phyloP scores from a whole-genome alignment of 2,888 invertebrate genomes.

The Trichopria drosophilae region DNA sequence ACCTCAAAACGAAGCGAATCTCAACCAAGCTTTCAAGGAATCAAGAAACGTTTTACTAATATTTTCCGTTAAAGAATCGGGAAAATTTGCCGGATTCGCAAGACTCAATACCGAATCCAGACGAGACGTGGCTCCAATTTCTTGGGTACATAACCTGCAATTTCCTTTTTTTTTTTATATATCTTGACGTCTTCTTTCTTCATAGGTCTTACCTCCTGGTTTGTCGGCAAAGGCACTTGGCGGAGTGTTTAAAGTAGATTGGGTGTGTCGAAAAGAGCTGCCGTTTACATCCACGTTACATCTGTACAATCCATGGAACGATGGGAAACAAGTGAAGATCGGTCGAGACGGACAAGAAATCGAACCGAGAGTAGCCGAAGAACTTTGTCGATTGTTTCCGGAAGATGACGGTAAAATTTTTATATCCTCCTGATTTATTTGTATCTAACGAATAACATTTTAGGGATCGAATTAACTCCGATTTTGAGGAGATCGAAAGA shows the following conservation, averaged over 20 bases:
- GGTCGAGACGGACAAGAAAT: slow-evolving; percentile 99
- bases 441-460: neutral
- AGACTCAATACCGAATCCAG: slow-evolving; percentile 85
- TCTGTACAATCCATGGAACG: slow-evolving; percentile 97
- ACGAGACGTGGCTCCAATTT: slow-evolving; percentile 84
- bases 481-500: slow-evolving; percentile 85
- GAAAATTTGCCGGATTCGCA: slow-evolving; percentile 93
- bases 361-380: slow-evolving; percentile 92
- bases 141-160: slow-evolving; percentile 71
- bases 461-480: slow-evolving; percentile 79
- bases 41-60: slow-evolving; percentile 91
- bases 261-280: slow-evolving; percentile 94
- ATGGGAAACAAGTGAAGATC: slow-evolving; percentile 97
- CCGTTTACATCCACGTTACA: slow-evolving; percentile 91
- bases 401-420: slow-evolving; percentile 75
- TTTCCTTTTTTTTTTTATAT: slow-evolving; percentile 3
- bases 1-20: slow-evolving; percentile 93
- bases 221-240: slow-evolving; percentile 90
- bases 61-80: slow-evolving; percentile 98
- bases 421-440: neutral
- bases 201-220: slow-evolving; percentile 79
- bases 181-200: slow-evolving; percentile 9
- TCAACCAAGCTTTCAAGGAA: slow-evolving; percentile 92
- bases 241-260: slow-evolving; percentile 95
- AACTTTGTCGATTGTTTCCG: slow-evolving; percentile 90